Evolutionary conservation across 2,888 invertebrate genomes (phyloP).

Genomic region (Epistrophe eligans): DNA sequence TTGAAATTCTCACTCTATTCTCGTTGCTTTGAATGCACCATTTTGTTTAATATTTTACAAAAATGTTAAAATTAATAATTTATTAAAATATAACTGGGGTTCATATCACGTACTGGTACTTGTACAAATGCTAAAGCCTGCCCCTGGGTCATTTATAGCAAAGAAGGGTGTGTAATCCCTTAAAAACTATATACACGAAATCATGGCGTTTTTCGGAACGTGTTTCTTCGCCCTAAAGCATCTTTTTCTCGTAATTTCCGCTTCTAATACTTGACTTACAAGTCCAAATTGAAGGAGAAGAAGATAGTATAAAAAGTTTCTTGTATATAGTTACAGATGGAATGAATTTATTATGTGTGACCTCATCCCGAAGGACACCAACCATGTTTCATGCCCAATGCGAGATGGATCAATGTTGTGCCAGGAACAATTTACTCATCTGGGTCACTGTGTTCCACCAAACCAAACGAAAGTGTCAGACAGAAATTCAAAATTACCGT

Average conservation of each 20-base stretch:
- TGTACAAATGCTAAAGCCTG: slow-evolving; percentile 38
- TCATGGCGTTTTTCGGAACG: slow-evolving; percentile 32
- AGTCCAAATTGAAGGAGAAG: slow-evolving; percentile 15
- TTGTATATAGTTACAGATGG: slow-evolving; percentile 32
- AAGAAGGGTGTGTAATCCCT: slow-evolving; percentile 12
- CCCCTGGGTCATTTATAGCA: slow-evolving; percentile 56
- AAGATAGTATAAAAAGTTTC: slow-evolving; percentile 52
- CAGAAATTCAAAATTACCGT: slow-evolving; percentile 60
- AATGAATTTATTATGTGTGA: slow-evolving; percentile 70
- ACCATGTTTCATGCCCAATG: slow-evolving; percentile 52
- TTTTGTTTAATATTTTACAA: slow-evolving; percentile 62
- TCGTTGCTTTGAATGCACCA: slow-evolving; percentile 40
- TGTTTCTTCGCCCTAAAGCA: slow-evolving; percentile 15
- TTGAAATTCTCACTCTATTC: slow-evolving; percentile 59
- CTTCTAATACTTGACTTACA: neutral
- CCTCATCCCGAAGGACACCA: slow-evolving; percentile 55
- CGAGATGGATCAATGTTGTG: slow-evolving; percentile 46
- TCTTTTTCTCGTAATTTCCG: neutral
- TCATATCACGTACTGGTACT: slow-evolving; percentile 68
- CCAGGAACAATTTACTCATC: slow-evolving; percentile 50
- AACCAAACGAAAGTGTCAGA: slow-evolving; percentile 50
- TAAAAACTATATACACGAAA: slow-evolving; percentile 31
- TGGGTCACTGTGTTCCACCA: slow-evolving; percentile 62
- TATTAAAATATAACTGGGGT: slow-evolving; percentile 50
- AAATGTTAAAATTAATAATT: slow-evolving; percentile 64